Evolutionary conservation across 2,888 invertebrate genomes (phyloP).

Genomic region (Chrysotoxum bicinctum): DNA sequence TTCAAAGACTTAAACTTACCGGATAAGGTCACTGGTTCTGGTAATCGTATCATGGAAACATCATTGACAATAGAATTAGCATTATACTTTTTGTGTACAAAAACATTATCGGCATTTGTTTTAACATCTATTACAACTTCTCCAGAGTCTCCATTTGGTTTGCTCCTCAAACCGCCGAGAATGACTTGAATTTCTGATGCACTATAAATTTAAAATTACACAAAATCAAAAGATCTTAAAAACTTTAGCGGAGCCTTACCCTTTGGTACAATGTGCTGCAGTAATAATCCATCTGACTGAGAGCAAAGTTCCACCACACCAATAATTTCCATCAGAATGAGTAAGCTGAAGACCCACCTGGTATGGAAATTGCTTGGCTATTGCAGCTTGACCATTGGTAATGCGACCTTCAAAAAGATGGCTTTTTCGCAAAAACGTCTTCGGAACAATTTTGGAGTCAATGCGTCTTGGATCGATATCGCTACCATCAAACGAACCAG

Average conservation of each 20-base stretch:
- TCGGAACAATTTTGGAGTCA: background rate
- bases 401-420: constrained; percentile 75
- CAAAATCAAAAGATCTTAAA: background rate
- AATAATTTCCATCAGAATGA: constrained; percentile 71
- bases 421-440: background rate
- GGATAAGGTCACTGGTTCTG: constrained; percentile 76
- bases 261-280: constrained; percentile 78
- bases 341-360: constrained; percentile 77
- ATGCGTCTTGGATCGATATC: background rate
- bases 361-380: constrained; percentile 77
- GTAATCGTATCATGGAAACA: constrained; percentile 80
- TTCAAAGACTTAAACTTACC: constrained; percentile 74
- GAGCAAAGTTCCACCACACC: constrained; percentile 79
- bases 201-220: background rate
- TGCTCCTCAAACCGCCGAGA: constrained; percentile 74
- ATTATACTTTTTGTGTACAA: constrained; percentile 79
- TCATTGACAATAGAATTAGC: constrained; percentile 77
- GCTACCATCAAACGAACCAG: background rate
- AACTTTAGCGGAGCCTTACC: constrained; percentile 48
- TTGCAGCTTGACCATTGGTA: constrained; percentile 76
- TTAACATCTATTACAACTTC: constrained; percentile 15
- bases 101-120: constrained; percentile 56
- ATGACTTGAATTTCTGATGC: constrained; percentile 59
- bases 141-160: constrained; percentile 23
- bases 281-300: constrained; percentile 77